Evolutionary conservation across 2,113 vertebrate genomes (phyloP), one percentile per base, ranked within the genome.

Genomic region (Semnopithecus entellus): DNA sequence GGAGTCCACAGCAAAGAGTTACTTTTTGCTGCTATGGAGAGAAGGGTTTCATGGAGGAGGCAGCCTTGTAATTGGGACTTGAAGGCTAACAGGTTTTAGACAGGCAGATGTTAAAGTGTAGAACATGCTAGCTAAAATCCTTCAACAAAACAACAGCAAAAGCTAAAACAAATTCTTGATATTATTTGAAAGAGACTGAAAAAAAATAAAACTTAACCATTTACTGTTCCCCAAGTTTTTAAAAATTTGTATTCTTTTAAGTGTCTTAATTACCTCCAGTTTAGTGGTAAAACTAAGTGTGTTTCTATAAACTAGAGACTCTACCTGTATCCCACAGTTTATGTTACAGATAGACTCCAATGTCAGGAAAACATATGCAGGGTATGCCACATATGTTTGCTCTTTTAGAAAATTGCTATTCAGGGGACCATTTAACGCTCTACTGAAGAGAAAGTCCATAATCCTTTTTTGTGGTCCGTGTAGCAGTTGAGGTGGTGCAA

Each of bases 341-440:
- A 1, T 96, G 45, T 84, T 82, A 25, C 2, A 27, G 87, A 86
- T 52, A 82, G 72, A 75, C 57, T 66, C 16, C 18, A 43, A 52
- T 91, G 73, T 93, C 92, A 94, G 91, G 89, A 87, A 97, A 95
- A 94, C 86, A 79, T 94, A 95, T 83, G 90, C 64, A 93, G 76
- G 52, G 45, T 96, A 84, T 43, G 25, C 90, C 94, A 96, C 72
- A 50, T 95, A 38, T 68, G 82, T 66, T 73, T 90, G 38, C 92
- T 86, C 72, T 96, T 97, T 86, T 95, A 90, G 88, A 95, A 97
- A 97, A 94, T 91, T 95, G 96, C 94, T 97, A 68, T 95, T 94
- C 89, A 64, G 96, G 95, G 78, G 89, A 81, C n/a, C 81, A 90
- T 98, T 97, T 98, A 98, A 97, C 91, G 88, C 91, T 86, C 95